Percentiles rank a stretch among this genome's conserved stretches.
Evolutionary conservation across 2,888 invertebrate species (phyloP).

Genomic region (Hermaeophaga mercurialis): DNA sequence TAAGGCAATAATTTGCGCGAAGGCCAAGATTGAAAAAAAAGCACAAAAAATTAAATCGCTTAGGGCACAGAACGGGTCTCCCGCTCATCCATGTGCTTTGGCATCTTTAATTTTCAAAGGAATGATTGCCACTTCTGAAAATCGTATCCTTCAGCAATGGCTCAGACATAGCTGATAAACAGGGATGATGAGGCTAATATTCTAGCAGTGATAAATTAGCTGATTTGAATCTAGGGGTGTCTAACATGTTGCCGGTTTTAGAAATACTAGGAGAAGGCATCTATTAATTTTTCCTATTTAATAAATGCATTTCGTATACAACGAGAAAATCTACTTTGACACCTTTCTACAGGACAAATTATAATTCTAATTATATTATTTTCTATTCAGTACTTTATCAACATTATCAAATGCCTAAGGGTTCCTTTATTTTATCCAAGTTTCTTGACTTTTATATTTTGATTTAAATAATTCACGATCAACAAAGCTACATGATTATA

Average conservation of each 20-base stretch:
- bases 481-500: too few relatives aligned
- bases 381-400: too few relatives aligned
- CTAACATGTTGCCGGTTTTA: neutral
- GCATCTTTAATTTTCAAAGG: slow-evolving; percentile 38
- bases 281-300: too few relatives aligned
- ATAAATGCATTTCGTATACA: too few relatives aligned
- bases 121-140: slow-evolving; percentile 38
- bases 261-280: neutral
- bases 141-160: slow-evolving; percentile 28
- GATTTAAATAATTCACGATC: too few relatives aligned
- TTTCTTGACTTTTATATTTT: too few relatives aligned
- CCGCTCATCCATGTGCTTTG: slow-evolving; percentile 24
- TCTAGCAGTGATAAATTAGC: slow-evolving; percentile 24
- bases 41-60: slow-evolving; percentile 29
- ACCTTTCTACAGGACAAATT: too few relatives aligned
- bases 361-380: too few relatives aligned
- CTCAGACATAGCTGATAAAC: slow-evolving; percentile 17
- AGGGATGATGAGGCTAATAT: slow-evolving; percentile 18
- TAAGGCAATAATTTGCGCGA: slow-evolving; percentile 18
- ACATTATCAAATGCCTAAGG: too few relatives aligned
- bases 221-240: slow-evolving; percentile 5
- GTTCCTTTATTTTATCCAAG: too few relatives aligned
- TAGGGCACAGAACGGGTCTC: slow-evolving; percentile 4
- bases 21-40: neutral
- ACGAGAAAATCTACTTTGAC: too few relatives aligned